Conservation (phyloP, 2,888 invertebrate species). For the Sesamia inferens region DNA sequence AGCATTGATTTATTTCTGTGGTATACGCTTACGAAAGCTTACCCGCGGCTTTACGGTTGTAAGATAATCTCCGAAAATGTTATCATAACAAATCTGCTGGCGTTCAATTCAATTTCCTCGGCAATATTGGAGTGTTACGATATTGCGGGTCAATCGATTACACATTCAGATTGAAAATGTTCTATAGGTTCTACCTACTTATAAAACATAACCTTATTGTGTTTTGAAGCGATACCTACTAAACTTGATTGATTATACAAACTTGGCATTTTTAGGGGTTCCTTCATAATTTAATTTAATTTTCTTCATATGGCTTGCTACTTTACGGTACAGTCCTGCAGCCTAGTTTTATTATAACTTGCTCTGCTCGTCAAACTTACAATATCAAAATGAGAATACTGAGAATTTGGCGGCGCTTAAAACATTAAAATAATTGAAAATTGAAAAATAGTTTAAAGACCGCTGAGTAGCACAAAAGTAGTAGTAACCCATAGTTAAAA, state of each 20-base stretch:
- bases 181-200: constrained; percentile 10
- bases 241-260: background rate
- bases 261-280: background rate
- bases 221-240: constrained; percentile 1
- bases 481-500: constrained; percentile 28
- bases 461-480: constrained; percentile 19
- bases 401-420: constrained; percentile 23
- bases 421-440: constrained; percentile 35
- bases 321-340: background rate
- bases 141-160: constrained; percentile 51
- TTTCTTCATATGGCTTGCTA: background rate
- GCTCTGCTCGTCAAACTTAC: no score
- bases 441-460: constrained; percentile 31
- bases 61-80: constrained; percentile 51
- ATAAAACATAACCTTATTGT: constrained; percentile 14
- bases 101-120: constrained; percentile 49
- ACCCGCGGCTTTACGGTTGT: constrained; percentile 26
- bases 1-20: constrained; percentile 36
- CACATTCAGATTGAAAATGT: constrained; percentile 36
- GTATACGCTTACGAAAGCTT: constrained; percentile 29
- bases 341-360: background rate
- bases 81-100: constrained; percentile 57
- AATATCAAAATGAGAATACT: background rate
- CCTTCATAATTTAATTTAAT: background rate
- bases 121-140: constrained; percentile 49